phyloP scores from a whole-genome alignment of 2,888 invertebrate species.

The Tetramorium bicarinatum region DNA sequence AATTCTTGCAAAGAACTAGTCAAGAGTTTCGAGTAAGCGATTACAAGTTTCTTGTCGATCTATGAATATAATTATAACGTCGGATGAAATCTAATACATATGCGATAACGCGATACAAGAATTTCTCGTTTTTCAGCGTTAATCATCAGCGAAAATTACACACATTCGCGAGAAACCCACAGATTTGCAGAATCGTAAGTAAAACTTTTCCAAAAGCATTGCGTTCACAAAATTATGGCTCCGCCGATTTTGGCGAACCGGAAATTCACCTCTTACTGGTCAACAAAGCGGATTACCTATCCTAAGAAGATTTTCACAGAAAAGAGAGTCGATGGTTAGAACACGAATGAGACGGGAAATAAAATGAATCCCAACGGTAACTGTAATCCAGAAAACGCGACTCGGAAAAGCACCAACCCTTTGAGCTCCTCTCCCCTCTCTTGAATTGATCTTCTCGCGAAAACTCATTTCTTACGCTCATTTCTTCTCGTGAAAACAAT shows the following conservation, averaged over 20 bases:
- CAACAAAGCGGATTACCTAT: constrained; percentile 58
- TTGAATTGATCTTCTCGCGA: constrained; percentile 46
- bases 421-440: constrained; percentile 15
- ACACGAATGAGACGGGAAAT: constrained; percentile 48
- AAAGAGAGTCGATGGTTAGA: constrained; percentile 29
- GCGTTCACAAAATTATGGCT: constrained; percentile 22
- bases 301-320: constrained; percentile 45
- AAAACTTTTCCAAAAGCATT: constrained; percentile 21
- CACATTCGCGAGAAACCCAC: background rate
- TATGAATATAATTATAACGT: constrained; percentile 37
- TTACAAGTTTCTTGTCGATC: constrained; percentile 33
- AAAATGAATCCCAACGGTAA: constrained; percentile 49
- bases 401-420: constrained; percentile 39
- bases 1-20: constrained; percentile 33
- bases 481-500: constrained; percentile 27
- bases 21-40: constrained; percentile 25
- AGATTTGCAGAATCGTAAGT: constrained; percentile 3
- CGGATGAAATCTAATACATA: background rate
- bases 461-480: constrained; percentile 47
- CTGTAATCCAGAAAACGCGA: constrained; percentile 53
- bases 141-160: background rate
- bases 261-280: constrained; percentile 46
- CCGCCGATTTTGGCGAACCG: constrained; percentile 3
- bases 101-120: background rate
- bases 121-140: background rate